A percentile compares a stretch with the other conserved stretches of the same genome.
Conservation (phyloP, 2,113 vertebrate species). For the Triplophysa dalaica region DNA sequence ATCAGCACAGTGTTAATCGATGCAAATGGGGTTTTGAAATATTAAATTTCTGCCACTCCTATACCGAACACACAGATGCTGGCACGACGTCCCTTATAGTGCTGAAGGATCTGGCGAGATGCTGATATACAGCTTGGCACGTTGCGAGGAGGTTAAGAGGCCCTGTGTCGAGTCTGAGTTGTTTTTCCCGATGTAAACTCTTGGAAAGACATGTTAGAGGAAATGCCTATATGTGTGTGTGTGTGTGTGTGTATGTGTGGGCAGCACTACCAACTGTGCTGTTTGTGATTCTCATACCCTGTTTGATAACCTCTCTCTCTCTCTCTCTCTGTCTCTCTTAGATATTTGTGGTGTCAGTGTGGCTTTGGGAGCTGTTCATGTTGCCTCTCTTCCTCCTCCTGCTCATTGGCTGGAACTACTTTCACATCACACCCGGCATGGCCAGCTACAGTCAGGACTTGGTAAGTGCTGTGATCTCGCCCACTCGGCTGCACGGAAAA, state of each 20-base stretch:
- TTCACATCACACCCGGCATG: slow-evolving; percentile 76
- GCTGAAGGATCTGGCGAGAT: not conserved
- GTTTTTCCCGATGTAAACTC: not conserved
- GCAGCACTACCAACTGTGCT: slow-evolving; percentile 33
- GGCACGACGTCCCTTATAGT: not conserved
- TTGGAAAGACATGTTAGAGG: slow-evolving; percentile 12
- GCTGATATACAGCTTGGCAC: not conserved
- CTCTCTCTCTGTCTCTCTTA: slow-evolving; percentile 62
- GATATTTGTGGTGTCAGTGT: slow-evolving; percentile 90
- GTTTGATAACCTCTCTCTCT: slow-evolving; percentile 19
- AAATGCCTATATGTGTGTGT: not conserved
- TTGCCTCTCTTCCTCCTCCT: slow-evolving; percentile 87
- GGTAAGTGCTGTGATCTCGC: slow-evolving; percentile 73
- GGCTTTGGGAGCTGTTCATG: slow-evolving; percentile 95
- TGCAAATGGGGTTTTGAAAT: slow-evolving; percentile 70
- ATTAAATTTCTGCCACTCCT: slow-evolving; percentile 64
- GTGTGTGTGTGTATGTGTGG: slow-evolving; percentile 24
- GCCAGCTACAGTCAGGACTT: slow-evolving; percentile 79
- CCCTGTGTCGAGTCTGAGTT: not conserved
- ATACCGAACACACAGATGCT: not conserved
- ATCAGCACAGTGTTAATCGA: slow-evolving; percentile 62
- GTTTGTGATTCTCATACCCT: slow-evolving; percentile 21
- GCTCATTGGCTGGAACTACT: slow-evolving; percentile 88
- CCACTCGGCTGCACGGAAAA: slow-evolving; percentile 31
- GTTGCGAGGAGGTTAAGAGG: not conserved